A percentile compares a stretch with the other conserved stretches of the same genome.
Evolutionary conservation across 2,888 invertebrate species (phyloP).

Genomic region (Nemoura dubitans): DNA sequence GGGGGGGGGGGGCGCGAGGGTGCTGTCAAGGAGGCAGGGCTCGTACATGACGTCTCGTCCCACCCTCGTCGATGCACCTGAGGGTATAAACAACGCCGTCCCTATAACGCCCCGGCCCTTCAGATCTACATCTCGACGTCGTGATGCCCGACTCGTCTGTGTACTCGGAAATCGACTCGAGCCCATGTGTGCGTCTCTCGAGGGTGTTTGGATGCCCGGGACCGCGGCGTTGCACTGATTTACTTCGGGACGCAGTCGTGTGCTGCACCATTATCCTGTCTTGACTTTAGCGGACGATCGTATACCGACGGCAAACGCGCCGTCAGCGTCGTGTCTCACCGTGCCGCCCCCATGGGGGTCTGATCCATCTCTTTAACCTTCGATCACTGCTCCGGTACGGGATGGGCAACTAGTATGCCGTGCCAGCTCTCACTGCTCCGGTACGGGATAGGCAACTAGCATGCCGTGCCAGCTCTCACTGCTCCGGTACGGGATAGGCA

Average conservation of each 20-base stretch:
- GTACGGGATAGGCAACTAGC: too few relatives aligned
- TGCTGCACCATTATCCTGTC: neutral
- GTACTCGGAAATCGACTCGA: neutral
- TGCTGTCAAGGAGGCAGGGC: neutral
- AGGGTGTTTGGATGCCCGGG: too few relatives aligned
- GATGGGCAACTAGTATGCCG: too few relatives aligned
- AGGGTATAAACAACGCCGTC: neutral
- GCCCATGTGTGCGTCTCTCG: neutral
- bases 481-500: too few relatives aligned
- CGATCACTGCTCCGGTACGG: too few relatives aligned
- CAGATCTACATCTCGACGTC: neutral
- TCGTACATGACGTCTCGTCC: neutral
- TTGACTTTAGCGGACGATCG: neutral
- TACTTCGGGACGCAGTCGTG: neutral
- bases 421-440: too few relatives aligned
- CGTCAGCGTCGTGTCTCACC: neutral
- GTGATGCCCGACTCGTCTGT: neutral
- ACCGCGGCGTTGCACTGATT: too few relatives aligned
- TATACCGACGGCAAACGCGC: too few relatives aligned
- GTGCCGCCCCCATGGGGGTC: too few relatives aligned
- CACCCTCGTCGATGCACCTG: neutral
- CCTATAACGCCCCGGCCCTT: neutral
- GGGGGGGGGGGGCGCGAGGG: neutral
- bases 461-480: too few relatives aligned
- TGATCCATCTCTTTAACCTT: neutral